Base-by-base conservation (phyloP, 2,113 vertebrate species). In the Excalfactoria chinensis region DNA sequence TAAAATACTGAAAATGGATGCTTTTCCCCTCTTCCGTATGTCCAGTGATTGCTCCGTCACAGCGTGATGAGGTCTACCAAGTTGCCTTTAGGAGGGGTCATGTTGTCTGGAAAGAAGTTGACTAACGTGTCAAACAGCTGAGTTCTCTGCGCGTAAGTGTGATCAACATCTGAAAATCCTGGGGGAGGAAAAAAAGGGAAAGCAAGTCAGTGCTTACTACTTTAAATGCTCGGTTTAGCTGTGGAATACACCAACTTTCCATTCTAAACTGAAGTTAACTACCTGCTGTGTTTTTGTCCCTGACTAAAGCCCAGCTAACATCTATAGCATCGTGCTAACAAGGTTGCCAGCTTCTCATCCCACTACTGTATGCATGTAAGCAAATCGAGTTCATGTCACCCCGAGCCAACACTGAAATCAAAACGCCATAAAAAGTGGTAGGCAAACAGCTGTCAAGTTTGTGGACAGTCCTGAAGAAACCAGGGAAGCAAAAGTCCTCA, bases 1-100 rank as follows among this genome's bases (percentile, higher is more conserved):
- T 95, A 84, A 89, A 97, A 97, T 95, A 93, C 95, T 95, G 95
- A 95, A 93, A 95, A 95, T 81, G 78, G 84, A 94, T 67, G 89
- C 89, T 93, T 79, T 89, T 73, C 87, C 93, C 95, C 93, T 96
- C 91, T 84, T 86, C 86, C 86, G 30, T 1, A 3, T 71, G 86
- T 91, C 94, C 92, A 94, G 78, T 43, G 79, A 77, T 80, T 88
- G 95, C 69, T 96, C 93, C 9, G 20, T 98, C 98, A 99, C 97
- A 99, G 98, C 11, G 98, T 99, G 97, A 99, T 99, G 96, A 99
- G 99, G 97, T 99, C 99, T 7, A 99, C 99, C 95, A 99, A 97
- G 97, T 99, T 99, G 97, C 99, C 99, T 97, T 99, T 99, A 34
- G 99, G 99, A 40, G 99, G 99, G 62, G 99, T 99, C 99, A 99